Evolutionary conservation across 1,140 invertebrate genomes (phyloP).

Genomic region (Nephila pilipes): DNA sequence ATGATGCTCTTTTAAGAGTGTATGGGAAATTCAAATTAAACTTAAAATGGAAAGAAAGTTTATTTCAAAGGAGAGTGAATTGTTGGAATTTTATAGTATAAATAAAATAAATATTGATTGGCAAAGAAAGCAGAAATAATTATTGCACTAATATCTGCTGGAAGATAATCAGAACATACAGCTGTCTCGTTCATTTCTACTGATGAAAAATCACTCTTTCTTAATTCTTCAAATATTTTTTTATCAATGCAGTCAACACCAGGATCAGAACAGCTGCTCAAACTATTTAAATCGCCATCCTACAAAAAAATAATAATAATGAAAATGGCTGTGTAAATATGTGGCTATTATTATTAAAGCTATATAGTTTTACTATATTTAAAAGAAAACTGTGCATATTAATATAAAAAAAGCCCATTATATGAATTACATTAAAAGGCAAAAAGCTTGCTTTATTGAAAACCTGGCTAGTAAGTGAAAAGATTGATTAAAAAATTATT

Average conservation of each 20-base stretch:
- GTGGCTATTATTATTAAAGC: too few relatives aligned
- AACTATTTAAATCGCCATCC: not conserved
- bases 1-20: too few relatives aligned
- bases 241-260: not conserved
- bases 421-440: too few relatives aligned
- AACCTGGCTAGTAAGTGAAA: too few relatives aligned
- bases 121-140: not conserved
- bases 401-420: too few relatives aligned
- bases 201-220: not conserved
- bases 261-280: constrained; percentile 37
- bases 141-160: constrained; percentile 15
- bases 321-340: not conserved
- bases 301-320: not conserved
- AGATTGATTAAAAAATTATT: too few relatives aligned
- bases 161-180: not conserved
- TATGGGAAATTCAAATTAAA: too few relatives aligned
- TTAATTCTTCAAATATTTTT: constrained; percentile 2
- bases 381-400: too few relatives aligned
- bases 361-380: too few relatives aligned
- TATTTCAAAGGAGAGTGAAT: too few relatives aligned
- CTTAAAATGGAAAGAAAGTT: too few relatives aligned
- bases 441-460: too few relatives aligned
- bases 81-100: not conserved
- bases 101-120: not conserved
- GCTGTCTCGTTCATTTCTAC: not conserved